Base-by-base conservation (phyloP, 37 sponge, comb jelly and placozoan species). In the Haliclona indistincta region DNA sequence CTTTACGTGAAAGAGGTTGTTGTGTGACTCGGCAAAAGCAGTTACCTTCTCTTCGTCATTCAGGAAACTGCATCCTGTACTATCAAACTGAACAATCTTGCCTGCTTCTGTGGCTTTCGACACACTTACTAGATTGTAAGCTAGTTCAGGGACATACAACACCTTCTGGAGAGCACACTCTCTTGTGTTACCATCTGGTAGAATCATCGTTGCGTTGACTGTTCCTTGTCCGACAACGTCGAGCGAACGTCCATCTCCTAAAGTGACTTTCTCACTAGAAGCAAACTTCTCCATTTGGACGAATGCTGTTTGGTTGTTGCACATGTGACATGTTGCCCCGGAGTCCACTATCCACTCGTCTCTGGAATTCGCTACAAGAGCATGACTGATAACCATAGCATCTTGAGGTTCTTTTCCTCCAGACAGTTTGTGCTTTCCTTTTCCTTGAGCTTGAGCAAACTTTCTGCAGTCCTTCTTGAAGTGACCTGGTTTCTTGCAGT, bases 1-100 rank as follows among this genome's bases (percentile, higher is more conserved):
- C n/a, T n/a, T n/a, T n/a, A n/a, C n/a, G n/a, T n/a, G n/a, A n/a
- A n/a, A n/a, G n/a, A n/a, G n/a, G n/a, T n/a, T n/a, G n/a, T n/a
- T n/a, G n/a, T n/a, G n/a, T n/a, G n/a, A n/a, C n/a, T n/a, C n/a
- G 25, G 81, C 87, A 51, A 52, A 38, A 3, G 76, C 81, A 30
- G 75, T 68, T 13, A 86, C 55, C 0, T 75, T 67, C 13, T 37
- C 38, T 26, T 73, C 28, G 6, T 73, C 28, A 36, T 80, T 71
- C 37, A 79, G n/a, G 13, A 73, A 51, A 67, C 52, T 58, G 51
- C 75, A 74, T 39, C 68, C 67, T 38, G 58, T 20, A 4, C 68
- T 44, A 63, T 86, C 43, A 61, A 85, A 79, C 39, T 42, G 72
- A 30, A 60, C 56, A 19, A 49, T 70, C n/a, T 71, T 71, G 19